These are phyloP conservation scores for Melanotaenia nigrans DNA, from an alignment of 2,797 vertebrate species.

Conservation along the genomic window DNA sequence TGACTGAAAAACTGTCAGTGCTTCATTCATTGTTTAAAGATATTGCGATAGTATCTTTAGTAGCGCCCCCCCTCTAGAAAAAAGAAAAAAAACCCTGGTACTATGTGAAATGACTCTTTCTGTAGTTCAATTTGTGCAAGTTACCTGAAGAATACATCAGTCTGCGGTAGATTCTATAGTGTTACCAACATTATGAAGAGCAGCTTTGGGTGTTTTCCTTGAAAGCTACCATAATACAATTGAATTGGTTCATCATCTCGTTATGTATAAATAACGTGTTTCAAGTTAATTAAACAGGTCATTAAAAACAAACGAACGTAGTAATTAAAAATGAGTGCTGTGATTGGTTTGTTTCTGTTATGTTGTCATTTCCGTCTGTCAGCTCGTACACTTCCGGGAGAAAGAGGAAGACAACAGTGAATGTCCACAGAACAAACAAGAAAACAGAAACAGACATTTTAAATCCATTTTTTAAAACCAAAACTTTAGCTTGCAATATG, in stretches of 20 bases:
- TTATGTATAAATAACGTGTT: too few relatives aligned
- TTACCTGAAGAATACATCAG: not conserved
- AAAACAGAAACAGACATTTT: slow-evolving; percentile 9
- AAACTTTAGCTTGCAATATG: slow-evolving; percentile 58
- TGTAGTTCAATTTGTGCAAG: too few relatives aligned
- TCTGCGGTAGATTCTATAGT: not conserved
- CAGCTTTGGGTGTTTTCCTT: not conserved
- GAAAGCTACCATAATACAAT: too few relatives aligned
- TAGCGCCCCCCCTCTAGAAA: too few relatives aligned
- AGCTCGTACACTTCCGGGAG: slow-evolving; percentile 54
- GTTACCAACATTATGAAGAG: not conserved
- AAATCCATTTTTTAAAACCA: not conserved
- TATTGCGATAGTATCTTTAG: too few relatives aligned
- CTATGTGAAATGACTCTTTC: not conserved
- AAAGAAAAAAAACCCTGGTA: not conserved
- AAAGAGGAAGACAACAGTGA: slow-evolving; percentile 62
- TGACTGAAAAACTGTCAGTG: too few relatives aligned
- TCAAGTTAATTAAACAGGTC: too few relatives aligned
- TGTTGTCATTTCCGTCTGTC: slow-evolving; percentile 56
- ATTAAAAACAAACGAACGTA: not conserved
- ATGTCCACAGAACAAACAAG: not conserved
- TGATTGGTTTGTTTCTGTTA: slow-evolving; percentile 11
- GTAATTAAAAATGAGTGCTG: not conserved
- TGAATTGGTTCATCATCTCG: too few relatives aligned
- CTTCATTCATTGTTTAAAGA: not conserved